Evolutionary conservation across 2,888 invertebrate genomes (phyloP).

Genomic region (Adelognathus sp.): DNA sequence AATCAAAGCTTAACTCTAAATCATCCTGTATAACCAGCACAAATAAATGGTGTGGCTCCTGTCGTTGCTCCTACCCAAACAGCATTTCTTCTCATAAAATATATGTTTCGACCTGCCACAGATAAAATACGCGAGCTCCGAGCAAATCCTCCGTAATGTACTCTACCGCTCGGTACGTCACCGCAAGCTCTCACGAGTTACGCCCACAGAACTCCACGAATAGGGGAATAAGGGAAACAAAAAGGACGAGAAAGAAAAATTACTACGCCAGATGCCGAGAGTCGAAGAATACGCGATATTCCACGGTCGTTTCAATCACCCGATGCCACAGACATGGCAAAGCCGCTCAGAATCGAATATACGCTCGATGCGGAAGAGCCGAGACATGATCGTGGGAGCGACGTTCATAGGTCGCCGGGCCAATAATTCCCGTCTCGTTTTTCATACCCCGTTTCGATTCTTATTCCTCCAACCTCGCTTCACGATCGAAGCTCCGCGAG

Average conservation of each 20-base stretch:
- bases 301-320: slow-evolving; percentile 1
- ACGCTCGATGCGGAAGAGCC: slow-evolving; percentile 8
- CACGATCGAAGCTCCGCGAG: background rate
- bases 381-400: slow-evolving; percentile 11
- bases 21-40: background rate
- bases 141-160: slow-evolving; percentile 1
- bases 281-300: slow-evolving; percentile 7
- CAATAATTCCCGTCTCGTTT: slow-evolving; percentile 12
- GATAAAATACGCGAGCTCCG: background rate
- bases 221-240: background rate
- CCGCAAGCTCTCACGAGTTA: slow-evolving; percentile 2
- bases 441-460: background rate
- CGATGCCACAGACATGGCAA: slow-evolving; percentile 5
- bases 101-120: background rate
- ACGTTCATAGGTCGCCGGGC: slow-evolving; percentile 3
- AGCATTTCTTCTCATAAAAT: background rate
- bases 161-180: background rate
- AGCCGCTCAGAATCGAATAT: slow-evolving; percentile 17
- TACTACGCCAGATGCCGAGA: background rate
- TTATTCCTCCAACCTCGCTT: background rate
- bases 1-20: background rate
- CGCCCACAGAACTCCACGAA: background rate
- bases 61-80: background rate
- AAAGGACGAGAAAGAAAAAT: background rate
- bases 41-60: slow-evolving; percentile 10